Base-by-base conservation (phyloP, 2,888 invertebrate species). In the Tipula vernalis region DNA sequence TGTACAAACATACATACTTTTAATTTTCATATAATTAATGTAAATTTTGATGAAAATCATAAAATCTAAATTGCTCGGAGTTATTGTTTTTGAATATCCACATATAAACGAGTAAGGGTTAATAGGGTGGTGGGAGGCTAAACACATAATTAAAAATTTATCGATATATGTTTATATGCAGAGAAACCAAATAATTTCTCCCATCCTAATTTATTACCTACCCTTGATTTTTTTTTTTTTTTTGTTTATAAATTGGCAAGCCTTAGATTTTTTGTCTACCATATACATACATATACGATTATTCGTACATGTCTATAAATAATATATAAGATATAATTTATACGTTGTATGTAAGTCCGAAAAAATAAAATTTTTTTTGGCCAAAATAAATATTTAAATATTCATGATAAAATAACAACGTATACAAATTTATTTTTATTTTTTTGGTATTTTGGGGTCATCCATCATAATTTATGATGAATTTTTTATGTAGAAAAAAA, bases 351-450 rank as follows among this genome's bases (percentile, higher is more conserved):
- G 18, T 71, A 28, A 10, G 71, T 28, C 71, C 71, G 28, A 71
- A 71, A 51, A 51, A 15, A 51, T n/a, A n/a, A n/a, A 47, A 47
- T 57, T 18, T 57, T 57, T 57, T 71, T 28, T 71, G 28, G 28
- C 71, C 71, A 71, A 71, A 71, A 71, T 71, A 71, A 71, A 71
- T 71, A 71, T 71, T 71, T 71, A n/a, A 71, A 71, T 71, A 71
- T 71, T 71, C 28, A 71, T 71, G 71, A 71, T 71, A 71, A 71
- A 28, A 71, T 71, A 71, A 71, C 18, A 71, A 71, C 71, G 10
- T 51, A 51, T n/a, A 51, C 28, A 51, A 51, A 51, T 5, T n/a
- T n/a, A 51, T 10, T 10, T n/a, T n/a, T n/a, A 51, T 5, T n/a
- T 51, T 51, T 44, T 44, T 44, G 44, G 28, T 44, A 12, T 10